Evolutionary conservation across 2,113 vertebrate genomes (phyloP).

Genomic region (Hippocampus zosterae): DNA sequence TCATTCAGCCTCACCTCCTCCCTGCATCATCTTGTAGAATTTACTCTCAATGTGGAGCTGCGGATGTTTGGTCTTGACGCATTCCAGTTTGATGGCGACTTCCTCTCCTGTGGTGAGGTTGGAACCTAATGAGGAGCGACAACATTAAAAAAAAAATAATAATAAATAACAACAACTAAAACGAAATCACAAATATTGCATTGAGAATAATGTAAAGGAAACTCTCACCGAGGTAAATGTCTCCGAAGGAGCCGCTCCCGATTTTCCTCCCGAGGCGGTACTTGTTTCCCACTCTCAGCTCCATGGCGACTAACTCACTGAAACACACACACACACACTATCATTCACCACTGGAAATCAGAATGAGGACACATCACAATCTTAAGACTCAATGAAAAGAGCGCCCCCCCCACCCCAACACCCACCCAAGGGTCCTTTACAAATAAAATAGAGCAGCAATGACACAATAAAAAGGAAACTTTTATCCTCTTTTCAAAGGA

Average conservation of each 20-base stretch:
- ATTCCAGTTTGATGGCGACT: conserved; percentile 97
- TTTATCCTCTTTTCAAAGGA: not conserved
- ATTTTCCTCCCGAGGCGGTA: conserved; percentile 96
- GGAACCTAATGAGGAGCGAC: conserved; percentile 76
- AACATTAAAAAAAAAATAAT: too few relatives aligned
- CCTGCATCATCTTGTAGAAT: conserved; percentile 99
- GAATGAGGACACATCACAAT: conserved; percentile 42
- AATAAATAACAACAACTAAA: too few relatives aligned
- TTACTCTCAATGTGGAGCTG: conserved; percentile 99
- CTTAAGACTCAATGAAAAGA: conserved; percentile 2
- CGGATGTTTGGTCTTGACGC: conserved; percentile 98
- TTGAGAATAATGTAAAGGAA: not conserved
- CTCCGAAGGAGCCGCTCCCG: conserved; percentile 93
- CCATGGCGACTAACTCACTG: conserved; percentile 76
- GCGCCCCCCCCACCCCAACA: not conserved
- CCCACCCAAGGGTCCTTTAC: conserved; percentile 8
- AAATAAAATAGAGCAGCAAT: not conserved
- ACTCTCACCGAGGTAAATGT: conserved; percentile 89
- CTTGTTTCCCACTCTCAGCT: conserved; percentile 94
- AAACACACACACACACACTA: conserved; percentile 11
- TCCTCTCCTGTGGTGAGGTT: conserved; percentile 97
- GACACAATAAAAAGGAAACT: not conserved
- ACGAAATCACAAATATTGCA: not conserved
- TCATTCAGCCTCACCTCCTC: conserved; percentile 79
- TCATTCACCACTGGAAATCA: conserved; percentile 51